Conservation (phyloP, 2,797 vertebrate species). For the Anas capensis region DNA sequence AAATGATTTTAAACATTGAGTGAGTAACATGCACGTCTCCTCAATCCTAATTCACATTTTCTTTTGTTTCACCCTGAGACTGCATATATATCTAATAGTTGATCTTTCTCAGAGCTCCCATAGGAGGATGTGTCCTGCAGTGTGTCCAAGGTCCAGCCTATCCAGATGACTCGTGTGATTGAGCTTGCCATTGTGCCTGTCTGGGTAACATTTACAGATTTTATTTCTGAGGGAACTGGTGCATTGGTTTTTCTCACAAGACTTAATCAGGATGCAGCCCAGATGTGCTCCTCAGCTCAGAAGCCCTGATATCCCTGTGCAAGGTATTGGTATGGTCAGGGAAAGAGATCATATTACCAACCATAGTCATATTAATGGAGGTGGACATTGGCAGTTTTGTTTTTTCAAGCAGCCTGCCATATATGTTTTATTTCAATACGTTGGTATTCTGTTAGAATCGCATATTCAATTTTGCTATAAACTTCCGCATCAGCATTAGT, state of each 20-base stretch:
- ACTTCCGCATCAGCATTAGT: neutral
- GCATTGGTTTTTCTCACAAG: neutral
- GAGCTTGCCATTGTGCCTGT: neutral
- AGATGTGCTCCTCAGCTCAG: neutral
- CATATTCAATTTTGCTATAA: neutral
- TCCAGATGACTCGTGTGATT: too few relatives aligned
- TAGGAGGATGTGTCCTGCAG: neutral
- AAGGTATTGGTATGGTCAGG: neutral
- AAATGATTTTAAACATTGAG: fast-evolving
- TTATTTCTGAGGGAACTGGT: neutral
- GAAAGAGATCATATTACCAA: neutral
- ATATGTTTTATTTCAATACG: neutral
- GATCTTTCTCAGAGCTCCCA: neutral
- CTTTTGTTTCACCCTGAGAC: neutral
- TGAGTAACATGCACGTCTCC: neutral
- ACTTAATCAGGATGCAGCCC: neutral
- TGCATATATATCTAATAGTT: neutral
- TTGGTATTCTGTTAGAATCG: neutral
- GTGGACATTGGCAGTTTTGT: neutral
- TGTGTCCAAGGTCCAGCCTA: neutral
- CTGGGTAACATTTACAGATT: neutral
- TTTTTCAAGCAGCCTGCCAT: neutral
- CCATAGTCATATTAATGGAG: neutral
- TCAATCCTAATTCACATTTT: neutral
- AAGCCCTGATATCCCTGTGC: neutral